Conservation (phyloP, 1,140 invertebrate genomes). For the Drosophila albomicans region DNA sequence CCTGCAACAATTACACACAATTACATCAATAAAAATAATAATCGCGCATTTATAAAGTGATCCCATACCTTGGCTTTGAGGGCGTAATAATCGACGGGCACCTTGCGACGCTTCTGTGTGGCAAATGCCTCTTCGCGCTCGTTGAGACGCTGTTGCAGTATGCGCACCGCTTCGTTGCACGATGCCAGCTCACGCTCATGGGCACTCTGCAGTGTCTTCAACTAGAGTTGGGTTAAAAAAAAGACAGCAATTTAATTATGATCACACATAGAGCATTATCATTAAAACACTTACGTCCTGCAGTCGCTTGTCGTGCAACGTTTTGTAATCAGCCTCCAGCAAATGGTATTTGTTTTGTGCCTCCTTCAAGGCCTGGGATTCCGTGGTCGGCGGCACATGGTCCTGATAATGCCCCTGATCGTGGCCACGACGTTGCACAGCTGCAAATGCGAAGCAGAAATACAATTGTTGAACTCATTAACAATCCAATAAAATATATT, state of each 20-base stretch:
- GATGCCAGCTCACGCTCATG: constrained; percentile 90
- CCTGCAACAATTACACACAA: constrained; percentile 44
- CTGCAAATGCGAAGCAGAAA: neutral
- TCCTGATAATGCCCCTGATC: constrained; percentile 81
- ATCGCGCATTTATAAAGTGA: neutral
- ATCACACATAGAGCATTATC: neutral
- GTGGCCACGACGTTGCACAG: constrained; percentile 34
- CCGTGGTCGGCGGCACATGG: constrained; percentile 85
- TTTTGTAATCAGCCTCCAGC: constrained; percentile 88
- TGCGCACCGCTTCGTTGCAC: constrained; percentile 80
- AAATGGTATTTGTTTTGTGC: constrained; percentile 87
- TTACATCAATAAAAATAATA: neutral
- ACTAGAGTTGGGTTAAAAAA: constrained; percentile 78
- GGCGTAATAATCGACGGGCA: constrained; percentile 84
- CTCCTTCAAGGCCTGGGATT: constrained; percentile 87
- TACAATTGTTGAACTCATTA: too few species aligned
- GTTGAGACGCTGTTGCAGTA: constrained; percentile 80
- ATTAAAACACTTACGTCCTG: constrained; percentile 88
- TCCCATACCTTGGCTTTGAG: constrained; percentile 81
- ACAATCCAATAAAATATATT: too few species aligned
- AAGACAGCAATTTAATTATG: neutral
- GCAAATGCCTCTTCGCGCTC: constrained; percentile 80
- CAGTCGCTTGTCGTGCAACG: constrained; percentile 90
- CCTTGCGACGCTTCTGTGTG: constrained; percentile 82
- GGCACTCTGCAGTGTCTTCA: constrained; percentile 91